Conservation (phyloP, 1,140 invertebrate genomes). For the Sitobion miscanthi region DNA sequence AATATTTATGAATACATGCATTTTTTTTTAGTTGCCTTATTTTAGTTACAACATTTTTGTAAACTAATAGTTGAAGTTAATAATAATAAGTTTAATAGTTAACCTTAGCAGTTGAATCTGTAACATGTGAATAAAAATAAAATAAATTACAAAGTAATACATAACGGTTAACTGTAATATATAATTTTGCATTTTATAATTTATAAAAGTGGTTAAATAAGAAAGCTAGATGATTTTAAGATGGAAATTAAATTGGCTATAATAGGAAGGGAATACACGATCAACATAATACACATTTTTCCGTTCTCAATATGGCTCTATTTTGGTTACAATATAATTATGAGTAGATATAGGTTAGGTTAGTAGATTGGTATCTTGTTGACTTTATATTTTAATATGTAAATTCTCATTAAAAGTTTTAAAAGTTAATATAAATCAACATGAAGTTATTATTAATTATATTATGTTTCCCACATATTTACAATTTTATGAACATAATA, state of each 20-base stretch:
- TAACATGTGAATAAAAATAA: neutral
- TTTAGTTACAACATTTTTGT: neutral
- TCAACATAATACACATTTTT: neutral
- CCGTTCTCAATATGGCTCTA: neutral
- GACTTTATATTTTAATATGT: neutral
- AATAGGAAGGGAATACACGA: neutral
- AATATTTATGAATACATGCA: neutral
- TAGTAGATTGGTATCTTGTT: neutral
- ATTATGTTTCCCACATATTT: neutral
- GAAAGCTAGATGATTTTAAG: neutral
- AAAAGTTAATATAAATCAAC: neutral
- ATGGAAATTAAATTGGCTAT: neutral
- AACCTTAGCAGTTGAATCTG: neutral
- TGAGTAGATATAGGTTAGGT: neutral
- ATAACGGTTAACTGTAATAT: neutral
- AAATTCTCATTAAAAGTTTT: neutral
- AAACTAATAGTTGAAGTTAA: neutral
- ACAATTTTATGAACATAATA: neutral
- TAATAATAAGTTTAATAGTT: neutral
- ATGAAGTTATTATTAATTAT: too few relatives aligned
- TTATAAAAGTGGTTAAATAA: neutral
- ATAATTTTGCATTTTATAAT: neutral
- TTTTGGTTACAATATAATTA: neutral
- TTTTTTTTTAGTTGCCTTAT: neutral
- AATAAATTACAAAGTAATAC: neutral